A percentile compares a stretch with the other conserved stretches of the same genome.
phyloP scores from a whole-genome alignment of 2,113 vertebrate species.

The Nerophis ophidion region DNA sequence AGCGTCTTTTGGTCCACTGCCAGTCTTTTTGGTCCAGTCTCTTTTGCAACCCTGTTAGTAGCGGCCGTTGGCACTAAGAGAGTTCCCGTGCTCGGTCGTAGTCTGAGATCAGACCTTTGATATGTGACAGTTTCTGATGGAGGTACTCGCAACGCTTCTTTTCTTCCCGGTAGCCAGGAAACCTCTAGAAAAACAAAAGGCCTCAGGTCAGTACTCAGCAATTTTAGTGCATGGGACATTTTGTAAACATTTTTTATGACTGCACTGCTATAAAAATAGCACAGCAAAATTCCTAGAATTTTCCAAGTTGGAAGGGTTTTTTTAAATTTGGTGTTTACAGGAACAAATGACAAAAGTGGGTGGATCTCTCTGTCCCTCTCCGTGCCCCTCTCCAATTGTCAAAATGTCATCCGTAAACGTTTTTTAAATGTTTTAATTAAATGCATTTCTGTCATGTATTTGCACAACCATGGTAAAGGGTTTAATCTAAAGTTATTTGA shows the following conservation, averaged over 20 bases:
- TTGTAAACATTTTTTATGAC: neutral
- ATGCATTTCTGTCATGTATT: too few relatives aligned
- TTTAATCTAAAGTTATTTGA: too few relatives aligned
- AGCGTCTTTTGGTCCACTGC: constrained; percentile 41
- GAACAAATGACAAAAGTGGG: neutral
- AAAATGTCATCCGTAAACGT: too few relatives aligned
- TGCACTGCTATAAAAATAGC: neutral
- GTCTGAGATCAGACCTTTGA: constrained; percentile 78
- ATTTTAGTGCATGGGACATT: neutral
- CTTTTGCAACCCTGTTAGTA: constrained; percentile 25
- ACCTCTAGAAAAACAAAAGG: constrained; percentile 60
- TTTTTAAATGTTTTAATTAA: too few relatives aligned
- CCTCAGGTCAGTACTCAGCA: neutral
- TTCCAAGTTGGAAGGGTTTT: too few relatives aligned
- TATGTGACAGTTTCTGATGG: constrained; percentile 83
- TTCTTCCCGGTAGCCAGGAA: constrained; percentile 80
- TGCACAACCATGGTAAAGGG: too few relatives aligned
- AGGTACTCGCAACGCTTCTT: constrained; percentile 80
- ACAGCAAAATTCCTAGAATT: neutral
- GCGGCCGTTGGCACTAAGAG: constrained; percentile 45
- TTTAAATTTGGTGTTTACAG: neutral
- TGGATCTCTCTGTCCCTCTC: too few relatives aligned
- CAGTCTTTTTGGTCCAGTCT: constrained; percentile 60
- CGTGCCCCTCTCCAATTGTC: too few relatives aligned
- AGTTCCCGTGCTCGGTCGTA: constrained; percentile 73